Evolutionary conservation across 1,140 invertebrate genomes (phyloP).

Genomic region (Zophobas morio): DNA sequence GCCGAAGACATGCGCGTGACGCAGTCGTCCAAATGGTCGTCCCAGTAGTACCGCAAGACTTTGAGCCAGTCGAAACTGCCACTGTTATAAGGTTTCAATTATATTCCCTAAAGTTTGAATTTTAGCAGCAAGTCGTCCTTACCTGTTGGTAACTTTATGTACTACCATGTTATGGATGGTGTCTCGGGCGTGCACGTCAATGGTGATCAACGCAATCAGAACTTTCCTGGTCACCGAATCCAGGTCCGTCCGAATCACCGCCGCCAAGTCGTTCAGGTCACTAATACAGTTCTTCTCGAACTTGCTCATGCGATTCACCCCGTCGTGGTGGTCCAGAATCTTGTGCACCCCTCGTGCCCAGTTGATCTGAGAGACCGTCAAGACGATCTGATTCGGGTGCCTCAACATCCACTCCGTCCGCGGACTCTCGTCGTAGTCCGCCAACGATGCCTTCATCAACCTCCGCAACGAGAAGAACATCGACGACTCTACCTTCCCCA

Average conservation of each 20-base stretch:
- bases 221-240: conserved; percentile 79
- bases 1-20: conserved; percentile 84
- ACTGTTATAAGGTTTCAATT: conserved; percentile 62
- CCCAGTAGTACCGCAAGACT: conserved; percentile 94
- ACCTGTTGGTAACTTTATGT: conserved; percentile 75
- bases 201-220: conserved; percentile 87
- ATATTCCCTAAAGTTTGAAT: neutral
- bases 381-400: conserved; percentile 74
- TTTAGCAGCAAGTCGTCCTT: conserved; percentile 39
- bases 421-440: conserved; percentile 72
- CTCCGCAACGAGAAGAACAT: conserved; percentile 85
- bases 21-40: conserved; percentile 82
- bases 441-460: conserved; percentile 80
- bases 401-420: conserved; percentile 77
- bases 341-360: conserved; percentile 85
- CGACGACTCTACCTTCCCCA: conserved; percentile 87
- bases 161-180: conserved; percentile 83
- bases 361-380: conserved; percentile 89
- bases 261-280: conserved; percentile 84
- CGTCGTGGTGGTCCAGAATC: conserved; percentile 74
- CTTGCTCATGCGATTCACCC: conserved; percentile 70
- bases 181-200: conserved; percentile 90
- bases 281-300: conserved; percentile 80
- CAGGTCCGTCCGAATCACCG: conserved; percentile 81
- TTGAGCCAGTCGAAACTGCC: conserved; percentile 91